Evolutionary conservation across 2,888 invertebrate genomes (phyloP).

Genomic region (Sceliomorpha sp.): DNA sequence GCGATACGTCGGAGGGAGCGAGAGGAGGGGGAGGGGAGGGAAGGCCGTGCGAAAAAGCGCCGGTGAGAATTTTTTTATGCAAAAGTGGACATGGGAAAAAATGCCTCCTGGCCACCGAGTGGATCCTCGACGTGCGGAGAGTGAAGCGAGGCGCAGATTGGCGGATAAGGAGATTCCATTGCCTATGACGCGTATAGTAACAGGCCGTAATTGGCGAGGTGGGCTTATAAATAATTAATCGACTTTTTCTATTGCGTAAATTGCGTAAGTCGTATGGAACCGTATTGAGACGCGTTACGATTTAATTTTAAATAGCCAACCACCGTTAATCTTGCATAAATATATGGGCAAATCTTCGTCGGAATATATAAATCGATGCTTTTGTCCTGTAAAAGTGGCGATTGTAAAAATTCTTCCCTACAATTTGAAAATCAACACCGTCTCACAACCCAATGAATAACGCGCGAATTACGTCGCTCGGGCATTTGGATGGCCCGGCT

Average conservation of each 20-base stretch:
- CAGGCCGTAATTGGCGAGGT: slow-evolving; percentile 7
- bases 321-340: too few relatives aligned
- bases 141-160: too few relatives aligned
- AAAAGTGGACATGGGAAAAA: slow-evolving; percentile 79
- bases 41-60: slow-evolving; percentile 74
- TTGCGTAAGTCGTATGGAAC: too few relatives aligned
- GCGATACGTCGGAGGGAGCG: slow-evolving; percentile 39
- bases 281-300: too few relatives aligned
- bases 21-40: slow-evolving; percentile 52
- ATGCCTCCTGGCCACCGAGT: slow-evolving; percentile 57
- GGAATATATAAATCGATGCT: too few relatives aligned
- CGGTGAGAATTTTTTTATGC: slow-evolving; percentile 78
- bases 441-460: too few relatives aligned
- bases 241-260: background rate
- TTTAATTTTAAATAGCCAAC: too few relatives aligned
- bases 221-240: slow-evolving; percentile 3
- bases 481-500: background rate
- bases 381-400: too few relatives aligned
- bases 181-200: slow-evolving; percentile 5
- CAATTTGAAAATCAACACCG: too few relatives aligned
- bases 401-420: too few relatives aligned
- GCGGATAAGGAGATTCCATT: slow-evolving; percentile 12
- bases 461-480: background rate
- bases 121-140: slow-evolving; percentile 50
- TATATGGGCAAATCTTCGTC: too few relatives aligned